A percentile compares a stretch with the other conserved stretches of the same genome.
Evolutionary conservation across 1,140 invertebrate genomes (phyloP).

Genomic region (Melanaphis sacchari): DNA sequence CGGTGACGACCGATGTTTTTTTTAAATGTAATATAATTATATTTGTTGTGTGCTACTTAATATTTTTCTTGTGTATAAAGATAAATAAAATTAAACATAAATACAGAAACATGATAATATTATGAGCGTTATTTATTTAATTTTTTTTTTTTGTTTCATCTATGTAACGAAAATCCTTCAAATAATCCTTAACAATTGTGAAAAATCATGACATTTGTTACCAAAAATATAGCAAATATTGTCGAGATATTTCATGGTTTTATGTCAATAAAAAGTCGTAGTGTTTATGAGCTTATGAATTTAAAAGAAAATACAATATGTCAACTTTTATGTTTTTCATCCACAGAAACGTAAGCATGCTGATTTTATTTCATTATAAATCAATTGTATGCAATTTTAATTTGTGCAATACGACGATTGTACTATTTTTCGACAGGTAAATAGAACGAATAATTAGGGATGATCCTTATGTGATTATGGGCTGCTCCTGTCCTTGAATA

Average conservation of each 20-base stretch:
- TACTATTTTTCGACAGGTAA: neutral
- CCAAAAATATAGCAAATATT: neutral
- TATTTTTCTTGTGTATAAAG: conserved; percentile 42
- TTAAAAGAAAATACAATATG: neutral
- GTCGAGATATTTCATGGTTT: no score
- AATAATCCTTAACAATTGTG: neutral
- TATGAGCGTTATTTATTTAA: neutral
- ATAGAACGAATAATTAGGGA: neutral
- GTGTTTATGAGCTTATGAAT: no score
- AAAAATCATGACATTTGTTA: neutral
- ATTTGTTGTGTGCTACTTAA: conserved; percentile 56
- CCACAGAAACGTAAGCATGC: neutral
- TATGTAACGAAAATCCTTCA: neutral
- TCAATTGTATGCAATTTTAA: neutral
- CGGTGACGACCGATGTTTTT: neutral
- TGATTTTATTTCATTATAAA: neutral
- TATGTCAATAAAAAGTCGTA: no score
- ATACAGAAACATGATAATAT: conserved; percentile 8
- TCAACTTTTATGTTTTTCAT: neutral
- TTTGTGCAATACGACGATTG: neutral
- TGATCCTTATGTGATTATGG: neutral
- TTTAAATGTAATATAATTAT: conserved; percentile 12
- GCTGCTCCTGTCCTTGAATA: neutral
- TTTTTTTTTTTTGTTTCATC: neutral
- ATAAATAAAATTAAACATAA: conserved; percentile 46